Percentiles rank a stretch among this genome's conserved stretches.
These are phyloP conservation scores for Papilio polytes DNA, from an alignment of 1,140 invertebrate species.

Conservation along the genomic window DNA sequence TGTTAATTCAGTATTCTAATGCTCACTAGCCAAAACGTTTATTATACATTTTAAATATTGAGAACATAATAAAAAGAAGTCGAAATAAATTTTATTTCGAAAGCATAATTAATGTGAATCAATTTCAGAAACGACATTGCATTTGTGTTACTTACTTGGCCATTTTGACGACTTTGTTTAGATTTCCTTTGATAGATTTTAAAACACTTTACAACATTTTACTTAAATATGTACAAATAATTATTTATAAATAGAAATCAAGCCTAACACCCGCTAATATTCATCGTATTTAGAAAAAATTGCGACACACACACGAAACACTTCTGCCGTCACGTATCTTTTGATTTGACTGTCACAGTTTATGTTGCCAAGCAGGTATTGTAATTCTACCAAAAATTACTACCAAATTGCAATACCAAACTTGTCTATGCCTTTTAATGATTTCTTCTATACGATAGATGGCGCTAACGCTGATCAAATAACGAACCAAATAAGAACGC, in stretches of 20 bases:
- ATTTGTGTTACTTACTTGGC: conserved; percentile 65
- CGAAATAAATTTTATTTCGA: neutral
- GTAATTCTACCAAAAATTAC: neutral
- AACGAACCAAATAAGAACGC: neutral
- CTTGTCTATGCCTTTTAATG: neutral
- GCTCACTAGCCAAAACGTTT: neutral
- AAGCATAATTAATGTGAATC: conserved; percentile 41
- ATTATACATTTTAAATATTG: neutral
- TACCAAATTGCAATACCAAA: neutral
- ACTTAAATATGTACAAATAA: conserved; percentile 31
- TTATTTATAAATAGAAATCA: conserved; percentile 48
- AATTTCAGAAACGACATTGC: conserved; percentile 30
- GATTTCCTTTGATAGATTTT: conserved; percentile 40
- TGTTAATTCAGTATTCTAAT: neutral
- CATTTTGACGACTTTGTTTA: conserved; percentile 56
- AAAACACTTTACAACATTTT: conserved; percentile 55
- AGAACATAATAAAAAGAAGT: neutral
- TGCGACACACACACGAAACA: conserved; percentile 27
- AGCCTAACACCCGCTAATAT: conserved; percentile 54
- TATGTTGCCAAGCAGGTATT: conserved; percentile 31
- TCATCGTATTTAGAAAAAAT: conserved; percentile 42
- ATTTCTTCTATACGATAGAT: neutral
- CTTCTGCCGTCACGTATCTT: conserved; percentile 33
- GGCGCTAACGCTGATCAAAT: neutral
- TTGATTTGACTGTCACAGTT: conserved; percentile 41